Conservation (phyloP, 2,113 vertebrate species). For the Oophaga pumilio region DNA sequence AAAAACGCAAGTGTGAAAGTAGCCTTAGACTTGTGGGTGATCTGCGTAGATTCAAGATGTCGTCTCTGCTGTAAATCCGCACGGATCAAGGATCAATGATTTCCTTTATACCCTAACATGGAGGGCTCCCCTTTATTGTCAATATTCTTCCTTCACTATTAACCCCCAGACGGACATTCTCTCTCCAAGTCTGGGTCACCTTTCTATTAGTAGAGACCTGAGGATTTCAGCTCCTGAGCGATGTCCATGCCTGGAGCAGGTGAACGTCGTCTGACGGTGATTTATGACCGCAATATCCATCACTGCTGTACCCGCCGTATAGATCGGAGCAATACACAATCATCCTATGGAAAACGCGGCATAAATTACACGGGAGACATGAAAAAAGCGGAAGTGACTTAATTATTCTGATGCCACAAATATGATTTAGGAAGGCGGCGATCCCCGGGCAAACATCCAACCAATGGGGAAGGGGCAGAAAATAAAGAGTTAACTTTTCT, state of each 20-base stretch:
- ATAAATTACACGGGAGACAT: slow-evolving; percentile 22
- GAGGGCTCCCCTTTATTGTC: too few species aligned
- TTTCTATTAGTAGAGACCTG: not conserved
- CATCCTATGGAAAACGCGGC: not conserved
- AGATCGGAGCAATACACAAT: not conserved
- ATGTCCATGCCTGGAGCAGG: not conserved
- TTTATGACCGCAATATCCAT: slow-evolving; percentile 11
- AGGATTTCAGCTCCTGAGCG: not conserved
- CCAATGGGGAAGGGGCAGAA: not conserved
- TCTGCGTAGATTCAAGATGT: too few species aligned
- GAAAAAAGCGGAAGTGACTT: not conserved
- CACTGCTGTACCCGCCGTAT: not conserved
- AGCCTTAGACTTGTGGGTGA: too few species aligned
- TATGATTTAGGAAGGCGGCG: not conserved
- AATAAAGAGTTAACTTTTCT: not conserved
- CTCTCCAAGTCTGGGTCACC: not conserved
- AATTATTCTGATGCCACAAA: not conserved
- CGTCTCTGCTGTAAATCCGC: too few species aligned
- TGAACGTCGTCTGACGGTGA: not conserved
- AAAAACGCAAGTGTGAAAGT: too few species aligned
- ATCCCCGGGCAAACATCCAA: not conserved
- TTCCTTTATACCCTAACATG: too few species aligned
- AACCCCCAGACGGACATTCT: too few species aligned
- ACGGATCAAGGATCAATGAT: too few species aligned
- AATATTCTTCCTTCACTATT: too few species aligned